phyloP scores from a whole-genome alignment of 2,888 invertebrate species.

The Drosophila kuntzei region DNA sequence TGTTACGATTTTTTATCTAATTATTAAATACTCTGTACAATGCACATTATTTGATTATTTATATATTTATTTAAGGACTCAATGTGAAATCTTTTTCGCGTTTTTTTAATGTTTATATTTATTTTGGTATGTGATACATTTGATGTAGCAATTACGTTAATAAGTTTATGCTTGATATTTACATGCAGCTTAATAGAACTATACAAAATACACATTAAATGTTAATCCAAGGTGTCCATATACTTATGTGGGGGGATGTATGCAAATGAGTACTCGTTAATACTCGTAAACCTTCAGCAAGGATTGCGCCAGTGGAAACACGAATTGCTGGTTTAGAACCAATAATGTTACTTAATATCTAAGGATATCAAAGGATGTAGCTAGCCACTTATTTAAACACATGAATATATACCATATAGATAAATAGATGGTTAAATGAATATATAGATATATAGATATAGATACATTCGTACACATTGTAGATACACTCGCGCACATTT shows the following conservation, averaged over 20 bases:
- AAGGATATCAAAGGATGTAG: conserved; percentile 24
- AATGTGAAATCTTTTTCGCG: conserved; percentile 17
- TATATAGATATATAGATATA: conserved; percentile 14
- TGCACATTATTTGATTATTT: conserved; percentile 48
- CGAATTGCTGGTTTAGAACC: conserved; percentile 50
- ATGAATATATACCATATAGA: conserved; percentile 18
- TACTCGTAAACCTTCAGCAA: conserved; percentile 13
- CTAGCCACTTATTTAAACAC: conserved; percentile 23
- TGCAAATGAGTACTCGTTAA: background rate
- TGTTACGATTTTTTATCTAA: conserved; percentile 47
- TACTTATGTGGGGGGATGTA: conserved; percentile 10
- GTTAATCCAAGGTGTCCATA: conserved; percentile 36
- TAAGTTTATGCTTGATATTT: conserved; percentile 66
- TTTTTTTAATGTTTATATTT: conserved; percentile 17
- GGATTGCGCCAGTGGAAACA: conserved; percentile 4
- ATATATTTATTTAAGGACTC: conserved; percentile 59
- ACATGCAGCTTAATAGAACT: conserved; percentile 59
- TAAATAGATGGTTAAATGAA: conserved; percentile 13
- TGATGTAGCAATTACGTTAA: conserved; percentile 60
- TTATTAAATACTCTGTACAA: conserved; percentile 60
- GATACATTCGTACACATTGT: conserved; percentile 36
- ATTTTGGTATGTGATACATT: conserved; percentile 44
- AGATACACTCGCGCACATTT: conserved; percentile 32
- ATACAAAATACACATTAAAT: conserved; percentile 67
- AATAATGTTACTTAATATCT: conserved; percentile 23